Evolutionary conservation across 37 sponge, comb jelly and placozoan species (phyloP), one percentile per base, ranked within the genome.

Genomic region (Axinella damicornis): DNA sequence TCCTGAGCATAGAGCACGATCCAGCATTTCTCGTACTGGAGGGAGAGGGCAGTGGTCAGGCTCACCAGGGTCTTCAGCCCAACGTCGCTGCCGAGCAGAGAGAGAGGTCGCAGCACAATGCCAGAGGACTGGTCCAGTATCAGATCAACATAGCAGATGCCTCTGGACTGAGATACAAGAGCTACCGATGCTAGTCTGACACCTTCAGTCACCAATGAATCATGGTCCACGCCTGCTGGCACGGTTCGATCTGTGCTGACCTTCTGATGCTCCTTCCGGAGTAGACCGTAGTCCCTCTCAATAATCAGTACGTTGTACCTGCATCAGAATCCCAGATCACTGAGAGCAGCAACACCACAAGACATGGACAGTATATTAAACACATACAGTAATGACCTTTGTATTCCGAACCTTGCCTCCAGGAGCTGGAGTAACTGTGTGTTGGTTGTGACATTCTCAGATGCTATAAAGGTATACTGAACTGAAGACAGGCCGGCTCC

Each of bases 21-120:
- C 94, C 94, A 93, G 25, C 73, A 77, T 25, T 53, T 73, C 30
- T 81, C 55, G 65, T 71, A 86, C 69, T 93, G 94, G 15, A 89
- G 73, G 20, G 90, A 93, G 16, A 93, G 77, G 15, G 73, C 56
- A 15, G 82, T 73, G 59, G 73, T 27, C 16, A 71, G 71, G 58
- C 33, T 81, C 32, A 85, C 60, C 6, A 86, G 11, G 4, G 53
- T 35, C 68, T 58, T 81, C 63, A 82, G 55, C 20, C 90, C 87
- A 5, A 70, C 41, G 6, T 82, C 78, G 24, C 68, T 71, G 40
- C 71, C n/a, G 24, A 93, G 90, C 0, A 56, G 22, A 19, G 76
- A 52, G 57, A 93, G 70, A 13, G 87, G 87, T 16, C 76, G 22
- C 24, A 93, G 56, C n/a, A 93, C 39, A 13, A 85, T 30, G 39